Percentiles rank a stretch among this genome's conserved stretches.
Conservation (phyloP, 2,888 invertebrate genomes). For the Frankliniella intonsa region DNA sequence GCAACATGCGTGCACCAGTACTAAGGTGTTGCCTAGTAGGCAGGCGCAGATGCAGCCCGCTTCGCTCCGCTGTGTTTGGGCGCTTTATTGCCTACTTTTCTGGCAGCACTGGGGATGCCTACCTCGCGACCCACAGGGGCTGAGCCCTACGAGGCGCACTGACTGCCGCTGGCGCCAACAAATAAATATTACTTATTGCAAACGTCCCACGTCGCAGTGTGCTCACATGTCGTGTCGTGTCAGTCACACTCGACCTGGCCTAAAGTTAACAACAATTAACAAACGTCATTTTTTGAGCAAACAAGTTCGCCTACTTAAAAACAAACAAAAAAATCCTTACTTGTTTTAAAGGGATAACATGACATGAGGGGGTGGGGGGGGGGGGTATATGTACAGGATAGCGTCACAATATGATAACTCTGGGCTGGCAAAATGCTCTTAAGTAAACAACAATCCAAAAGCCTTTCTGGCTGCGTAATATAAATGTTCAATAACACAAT, state of each 20-base stretch:
- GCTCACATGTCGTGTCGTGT: neutral
- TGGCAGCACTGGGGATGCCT: too few relatives aligned
- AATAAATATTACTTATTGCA: neutral
- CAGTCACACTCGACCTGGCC: neutral
- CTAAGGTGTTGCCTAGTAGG: too few relatives aligned
- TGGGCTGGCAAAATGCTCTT: neutral
- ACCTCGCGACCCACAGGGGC: neutral
- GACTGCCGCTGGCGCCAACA: too few relatives aligned
- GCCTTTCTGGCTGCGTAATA: too few relatives aligned
- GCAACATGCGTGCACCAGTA: too few relatives aligned
- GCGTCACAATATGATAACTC: neutral
- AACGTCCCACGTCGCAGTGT: neutral
- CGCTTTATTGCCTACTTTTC: too few relatives aligned
- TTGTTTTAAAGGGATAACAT: neutral
- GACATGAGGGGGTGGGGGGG: neutral
- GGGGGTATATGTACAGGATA: neutral
- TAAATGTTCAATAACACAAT: too few relatives aligned
- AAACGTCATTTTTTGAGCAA: slow-evolving; percentile 7
- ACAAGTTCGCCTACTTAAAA: slow-evolving; percentile 25
- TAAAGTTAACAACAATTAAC: neutral
- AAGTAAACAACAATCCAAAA: neutral
- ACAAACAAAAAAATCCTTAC: neutral
- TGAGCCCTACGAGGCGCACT: neutral
- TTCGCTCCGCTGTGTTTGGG: too few relatives aligned
- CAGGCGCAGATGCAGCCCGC: too few relatives aligned